Evolutionary conservation across 2,113 vertebrate species (phyloP).

Genomic region (Ammodytes marinus): DNA sequence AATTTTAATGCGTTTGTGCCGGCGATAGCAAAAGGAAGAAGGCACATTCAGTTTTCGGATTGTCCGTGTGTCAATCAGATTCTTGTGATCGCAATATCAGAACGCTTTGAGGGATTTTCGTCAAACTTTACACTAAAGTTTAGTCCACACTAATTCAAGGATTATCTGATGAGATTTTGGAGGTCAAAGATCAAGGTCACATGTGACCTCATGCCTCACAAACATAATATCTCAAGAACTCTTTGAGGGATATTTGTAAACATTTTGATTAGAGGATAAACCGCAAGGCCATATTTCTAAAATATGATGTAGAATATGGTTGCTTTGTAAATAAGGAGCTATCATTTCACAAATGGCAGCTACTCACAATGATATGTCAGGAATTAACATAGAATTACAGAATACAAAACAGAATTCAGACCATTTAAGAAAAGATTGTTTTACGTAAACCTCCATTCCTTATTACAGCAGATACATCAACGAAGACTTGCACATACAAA

Average conservation of each 20-base stretch:
- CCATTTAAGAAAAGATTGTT: conserved; percentile 41
- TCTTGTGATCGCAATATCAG: too few species aligned
- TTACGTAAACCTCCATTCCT: conserved; percentile 55
- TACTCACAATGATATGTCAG: neutral
- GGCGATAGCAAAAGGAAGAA: neutral
- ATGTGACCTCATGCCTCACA: too few species aligned
- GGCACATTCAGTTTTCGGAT: neutral
- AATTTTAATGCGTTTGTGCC: too few species aligned
- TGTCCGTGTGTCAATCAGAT: too few species aligned
- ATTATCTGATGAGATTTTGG: too few species aligned
- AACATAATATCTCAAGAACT: too few species aligned
- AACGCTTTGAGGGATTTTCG: too few species aligned
- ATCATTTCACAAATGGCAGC: neutral
- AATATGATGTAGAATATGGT: neutral
- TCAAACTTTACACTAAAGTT: too few species aligned
- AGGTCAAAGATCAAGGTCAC: too few species aligned
- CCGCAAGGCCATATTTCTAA: neutral
- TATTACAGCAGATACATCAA: conserved; percentile 70
- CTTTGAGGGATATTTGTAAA: too few species aligned
- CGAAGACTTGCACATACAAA: conserved; percentile 50
- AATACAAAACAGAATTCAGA: neutral
- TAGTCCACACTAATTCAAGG: too few species aligned
- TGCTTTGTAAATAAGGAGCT: neutral
- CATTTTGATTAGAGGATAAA: too few species aligned
- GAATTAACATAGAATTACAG: neutral